These are phyloP conservation scores for Dryocosmus kuriphilus DNA, from an alignment of 2,888 invertebrate species.

Conservation along the genomic window DNA sequence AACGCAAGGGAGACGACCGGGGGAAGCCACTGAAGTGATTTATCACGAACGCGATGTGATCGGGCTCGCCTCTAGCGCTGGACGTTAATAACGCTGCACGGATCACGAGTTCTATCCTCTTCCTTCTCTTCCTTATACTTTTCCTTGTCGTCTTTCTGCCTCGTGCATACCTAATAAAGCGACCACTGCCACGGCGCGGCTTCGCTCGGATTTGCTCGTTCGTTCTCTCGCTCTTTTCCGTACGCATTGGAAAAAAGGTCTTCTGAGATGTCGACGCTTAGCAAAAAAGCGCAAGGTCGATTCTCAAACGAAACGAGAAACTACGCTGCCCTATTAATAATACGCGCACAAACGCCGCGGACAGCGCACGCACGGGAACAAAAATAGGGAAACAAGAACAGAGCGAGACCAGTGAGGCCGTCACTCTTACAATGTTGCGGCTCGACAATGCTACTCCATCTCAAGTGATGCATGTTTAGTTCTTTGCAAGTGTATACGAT, in stretches of 20 bases:
- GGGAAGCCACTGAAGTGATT: slow-evolving; percentile 72
- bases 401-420: slow-evolving; percentile 9
- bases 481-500: neutral
- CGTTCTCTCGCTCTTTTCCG: slow-evolving; percentile 49
- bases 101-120: slow-evolving; percentile 69
- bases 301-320: slow-evolving; percentile 51
- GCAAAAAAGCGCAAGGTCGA: slow-evolving; percentile 60
- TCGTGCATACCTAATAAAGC: slow-evolving; percentile 75
- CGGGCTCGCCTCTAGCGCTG: slow-evolving; percentile 72
- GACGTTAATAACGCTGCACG: slow-evolving; percentile 75
- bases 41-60: slow-evolving; percentile 74
- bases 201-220: slow-evolving; percentile 51
- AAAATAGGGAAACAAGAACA: slow-evolving; percentile 30
- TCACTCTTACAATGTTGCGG: slow-evolving; percentile 16
- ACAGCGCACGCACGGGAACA: slow-evolving; percentile 24
- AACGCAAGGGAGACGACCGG: slow-evolving; percentile 52
- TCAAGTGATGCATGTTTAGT: slow-evolving; percentile 13
- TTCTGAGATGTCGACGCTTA: slow-evolving; percentile 50
- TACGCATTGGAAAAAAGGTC: slow-evolving; percentile 54
- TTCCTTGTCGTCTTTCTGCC: slow-evolving; percentile 57
- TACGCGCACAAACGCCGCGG: slow-evolving; percentile 27
- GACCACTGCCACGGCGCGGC: slow-evolving; percentile 60
- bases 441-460: slow-evolving; percentile 18
- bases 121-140: slow-evolving; percentile 48
- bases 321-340: slow-evolving; percentile 54